Evolutionary conservation across 1,140 invertebrate species (phyloP).

Genomic region (Pachyrhynchus sulphureomaculatus): DNA sequence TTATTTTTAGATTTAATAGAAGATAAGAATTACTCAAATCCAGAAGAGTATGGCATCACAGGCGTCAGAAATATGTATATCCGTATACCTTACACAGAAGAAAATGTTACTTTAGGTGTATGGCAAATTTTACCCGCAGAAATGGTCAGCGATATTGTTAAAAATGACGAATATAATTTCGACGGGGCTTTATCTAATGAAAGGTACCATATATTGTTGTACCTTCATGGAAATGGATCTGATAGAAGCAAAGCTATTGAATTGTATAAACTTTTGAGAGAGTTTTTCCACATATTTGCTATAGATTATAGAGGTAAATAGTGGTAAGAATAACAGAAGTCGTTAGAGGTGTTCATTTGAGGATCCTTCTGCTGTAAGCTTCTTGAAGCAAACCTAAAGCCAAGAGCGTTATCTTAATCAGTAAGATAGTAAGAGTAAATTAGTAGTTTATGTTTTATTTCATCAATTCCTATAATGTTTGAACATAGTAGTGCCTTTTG

Average conservation of each 20-base stretch:
- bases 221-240: conserved; percentile 91
- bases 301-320: conserved; percentile 84
- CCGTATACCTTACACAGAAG: conserved; percentile 56
- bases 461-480: too few relatives aligned
- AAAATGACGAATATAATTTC: conserved; percentile 40
- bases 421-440: too few relatives aligned
- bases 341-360: too few relatives aligned
- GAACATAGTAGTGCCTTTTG: too few relatives aligned
- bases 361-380: too few relatives aligned
- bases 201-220: conserved; percentile 66
- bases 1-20: conserved; percentile 33
- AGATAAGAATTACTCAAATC: conserved; percentile 35
- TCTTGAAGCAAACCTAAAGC: too few relatives aligned
- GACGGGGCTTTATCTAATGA: conserved; percentile 42
- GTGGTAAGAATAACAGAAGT: too few relatives aligned
- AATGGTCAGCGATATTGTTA: conserved; percentile 40
- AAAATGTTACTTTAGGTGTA: conserved; percentile 58
- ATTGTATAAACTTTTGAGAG: conserved; percentile 79
- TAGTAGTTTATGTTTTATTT: too few relatives aligned
- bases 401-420: too few relatives aligned
- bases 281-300: conserved; percentile 80
- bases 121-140: conserved; percentile 55
- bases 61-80: conserved; percentile 73
- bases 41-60: conserved; percentile 55
- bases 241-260: conserved; percentile 72